phyloP scores from a whole-genome alignment of 2,888 invertebrate species.

The Drosophila vallismaia region DNA sequence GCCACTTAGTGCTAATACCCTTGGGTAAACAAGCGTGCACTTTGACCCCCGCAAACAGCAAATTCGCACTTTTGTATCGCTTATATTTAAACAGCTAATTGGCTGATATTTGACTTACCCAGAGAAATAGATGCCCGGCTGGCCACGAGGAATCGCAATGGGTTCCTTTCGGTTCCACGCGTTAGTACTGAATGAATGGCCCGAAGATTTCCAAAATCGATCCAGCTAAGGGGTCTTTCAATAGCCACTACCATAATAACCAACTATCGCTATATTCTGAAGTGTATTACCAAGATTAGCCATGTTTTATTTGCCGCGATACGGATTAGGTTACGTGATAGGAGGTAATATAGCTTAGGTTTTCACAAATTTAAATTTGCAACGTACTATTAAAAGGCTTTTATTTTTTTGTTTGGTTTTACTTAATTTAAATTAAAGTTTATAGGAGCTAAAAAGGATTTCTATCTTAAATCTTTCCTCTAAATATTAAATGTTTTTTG shows the following conservation, averaged over 20 bases:
- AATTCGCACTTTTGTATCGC: neutral
- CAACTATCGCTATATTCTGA: conserved; percentile 28
- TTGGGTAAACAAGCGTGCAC: conserved; percentile 29
- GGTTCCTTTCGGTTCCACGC: conserved; percentile 36
- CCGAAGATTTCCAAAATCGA: conserved; percentile 22
- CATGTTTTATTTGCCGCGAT: conserved; percentile 51
- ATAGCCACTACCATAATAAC: conserved; percentile 50
- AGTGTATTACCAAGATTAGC: conserved; percentile 61
- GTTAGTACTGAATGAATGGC: conserved; percentile 45
- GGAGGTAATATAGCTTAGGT: neutral
- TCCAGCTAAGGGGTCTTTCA: conserved; percentile 64
- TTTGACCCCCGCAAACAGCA: conserved; percentile 25
- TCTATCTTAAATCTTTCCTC: too few relatives aligned
- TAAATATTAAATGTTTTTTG: too few relatives aligned
- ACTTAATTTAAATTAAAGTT: neutral
- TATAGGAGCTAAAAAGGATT: too few relatives aligned
- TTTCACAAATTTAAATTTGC: conserved; percentile 4
- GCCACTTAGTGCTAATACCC: conserved; percentile 9
- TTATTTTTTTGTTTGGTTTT: neutral
- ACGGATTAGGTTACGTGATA: conserved; percentile 56
- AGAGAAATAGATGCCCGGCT: neutral
- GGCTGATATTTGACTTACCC: conserved; percentile 9
- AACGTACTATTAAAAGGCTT: neutral
- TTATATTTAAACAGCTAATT: neutral
- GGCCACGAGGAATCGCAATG: conserved; percentile 2